Conservation (phyloP, 2,113 vertebrate species). For the Callionymus lyra region DNA sequence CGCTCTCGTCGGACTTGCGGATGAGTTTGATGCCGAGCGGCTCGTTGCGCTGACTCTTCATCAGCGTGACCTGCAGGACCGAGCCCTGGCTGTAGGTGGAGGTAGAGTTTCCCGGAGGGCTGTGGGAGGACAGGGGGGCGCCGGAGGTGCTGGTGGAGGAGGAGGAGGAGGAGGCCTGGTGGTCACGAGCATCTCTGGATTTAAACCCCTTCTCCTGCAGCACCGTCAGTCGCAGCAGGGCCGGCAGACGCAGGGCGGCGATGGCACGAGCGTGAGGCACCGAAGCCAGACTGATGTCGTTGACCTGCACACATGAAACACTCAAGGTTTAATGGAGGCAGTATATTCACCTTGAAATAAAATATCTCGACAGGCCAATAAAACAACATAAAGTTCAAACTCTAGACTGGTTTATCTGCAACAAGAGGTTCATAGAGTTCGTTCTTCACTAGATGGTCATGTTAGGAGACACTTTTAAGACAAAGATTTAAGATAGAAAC, state of each 20-base stretch:
- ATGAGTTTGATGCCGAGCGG: conserved; percentile 87
- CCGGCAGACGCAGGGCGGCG: conserved; percentile 67
- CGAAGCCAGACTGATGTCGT: conserved; percentile 77
- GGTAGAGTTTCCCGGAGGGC: conserved; percentile 25
- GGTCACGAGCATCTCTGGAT: conserved; percentile 45
- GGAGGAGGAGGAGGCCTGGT: conserved; percentile 42
- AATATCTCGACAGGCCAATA: too few relatives aligned
- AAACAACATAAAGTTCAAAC: too few relatives aligned
- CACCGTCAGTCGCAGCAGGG: conserved; percentile 72
- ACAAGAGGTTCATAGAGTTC: too few relatives aligned
- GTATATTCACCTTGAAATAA: too few relatives aligned
- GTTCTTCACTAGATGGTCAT: too few relatives aligned
- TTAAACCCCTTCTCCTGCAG: conserved; percentile 90
- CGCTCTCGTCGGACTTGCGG: conserved; percentile 78
- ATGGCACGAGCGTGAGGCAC: conserved; percentile 78
- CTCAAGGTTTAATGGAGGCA: too few relatives aligned
- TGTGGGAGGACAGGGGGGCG: conserved; percentile 37
- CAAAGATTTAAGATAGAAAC: too few relatives aligned
- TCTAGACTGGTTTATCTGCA: too few relatives aligned
- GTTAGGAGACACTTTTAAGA: too few relatives aligned
- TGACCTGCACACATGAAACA: conserved; percentile 66
- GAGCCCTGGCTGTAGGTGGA: conserved; percentile 44
- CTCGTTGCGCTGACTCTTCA: conserved; percentile 76
- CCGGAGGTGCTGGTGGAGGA: too few relatives aligned
- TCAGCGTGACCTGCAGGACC: conserved; percentile 77